Evolutionary conservation across 92 coral and sea anemone species (phyloP).

Genomic region (Epizoanthus illoricatus): DNA sequence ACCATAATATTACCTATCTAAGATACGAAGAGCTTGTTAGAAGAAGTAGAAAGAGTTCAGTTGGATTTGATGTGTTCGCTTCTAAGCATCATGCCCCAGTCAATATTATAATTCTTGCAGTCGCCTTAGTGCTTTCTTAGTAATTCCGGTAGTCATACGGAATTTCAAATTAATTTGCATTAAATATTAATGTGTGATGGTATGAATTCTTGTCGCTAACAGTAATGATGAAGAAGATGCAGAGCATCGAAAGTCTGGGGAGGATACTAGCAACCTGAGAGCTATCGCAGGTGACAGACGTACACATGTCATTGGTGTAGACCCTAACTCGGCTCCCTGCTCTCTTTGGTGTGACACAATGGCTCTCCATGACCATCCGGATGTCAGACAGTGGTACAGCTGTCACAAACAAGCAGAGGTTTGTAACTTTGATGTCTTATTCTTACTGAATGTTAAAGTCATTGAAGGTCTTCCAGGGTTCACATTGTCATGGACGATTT

Average conservation of each 20-base stretch:
- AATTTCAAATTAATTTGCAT: too few species aligned
- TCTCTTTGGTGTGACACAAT: slow-evolving; percentile 21
- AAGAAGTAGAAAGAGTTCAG: too few species aligned
- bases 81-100: too few species aligned
- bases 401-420: neutral
- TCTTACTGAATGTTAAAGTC: too few species aligned
- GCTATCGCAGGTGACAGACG: slow-evolving; percentile 13
- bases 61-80: too few species aligned
- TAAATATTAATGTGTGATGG: neutral
- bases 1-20: too few species aligned
- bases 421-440: neutral
- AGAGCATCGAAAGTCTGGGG: neutral
- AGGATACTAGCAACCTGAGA: neutral
- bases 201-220: neutral
- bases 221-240: slow-evolving; percentile 27
- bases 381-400: slow-evolving; percentile 7
- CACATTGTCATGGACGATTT: too few species aligned
- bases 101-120: too few species aligned
- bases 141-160: too few species aligned
- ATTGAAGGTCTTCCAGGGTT: too few species aligned
- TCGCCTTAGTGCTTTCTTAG: too few species aligned
- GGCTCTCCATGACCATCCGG: neutral
- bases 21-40: too few species aligned
- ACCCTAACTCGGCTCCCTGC: slow-evolving; percentile 11
- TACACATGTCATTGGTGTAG: slow-evolving; percentile 29